Percentiles rank a stretch among this genome's conserved stretches.
Evolutionary conservation across 2,113 vertebrate genomes (phyloP).

Genomic region (Elephas maximus): DNA sequence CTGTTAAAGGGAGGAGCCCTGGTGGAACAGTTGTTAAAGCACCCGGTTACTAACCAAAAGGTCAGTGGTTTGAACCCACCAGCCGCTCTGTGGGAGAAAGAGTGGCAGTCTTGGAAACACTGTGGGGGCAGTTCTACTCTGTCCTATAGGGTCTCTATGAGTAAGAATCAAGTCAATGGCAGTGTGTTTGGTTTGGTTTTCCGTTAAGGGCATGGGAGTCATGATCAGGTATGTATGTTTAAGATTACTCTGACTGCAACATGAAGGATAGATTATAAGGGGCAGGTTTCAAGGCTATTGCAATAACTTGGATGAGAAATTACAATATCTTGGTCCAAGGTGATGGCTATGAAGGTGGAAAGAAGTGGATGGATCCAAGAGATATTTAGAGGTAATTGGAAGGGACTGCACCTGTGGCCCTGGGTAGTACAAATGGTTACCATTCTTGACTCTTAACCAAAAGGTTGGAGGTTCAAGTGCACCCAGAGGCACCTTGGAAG

Average conservation of each 20-base stretch:
- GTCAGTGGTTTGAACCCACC: too few species aligned
- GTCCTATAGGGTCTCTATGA: too few species aligned
- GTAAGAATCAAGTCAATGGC: too few species aligned
- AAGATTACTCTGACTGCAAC: background rate
- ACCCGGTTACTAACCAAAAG: too few species aligned
- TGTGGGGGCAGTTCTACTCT: too few species aligned
- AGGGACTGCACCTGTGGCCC: background rate
- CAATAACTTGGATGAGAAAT: background rate
- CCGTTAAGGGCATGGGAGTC: background rate
- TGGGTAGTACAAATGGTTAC: background rate
- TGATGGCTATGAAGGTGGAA: background rate
- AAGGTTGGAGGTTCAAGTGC: background rate
- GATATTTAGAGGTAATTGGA: background rate
- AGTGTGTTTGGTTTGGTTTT: too few species aligned
- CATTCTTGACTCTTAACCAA: background rate
- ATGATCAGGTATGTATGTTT: background rate
- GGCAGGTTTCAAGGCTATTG: background rate
- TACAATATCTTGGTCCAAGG: background rate
- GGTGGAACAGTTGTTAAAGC: too few species aligned
- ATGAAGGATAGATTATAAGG: background rate
- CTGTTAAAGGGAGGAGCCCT: background rate
- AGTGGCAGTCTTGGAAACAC: too few species aligned
- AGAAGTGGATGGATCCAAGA: background rate
- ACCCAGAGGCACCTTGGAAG: background rate
- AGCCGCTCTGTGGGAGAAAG: too few species aligned